Conservation (phyloP, 2,113 vertebrate genomes). For the Upupa epops region DNA sequence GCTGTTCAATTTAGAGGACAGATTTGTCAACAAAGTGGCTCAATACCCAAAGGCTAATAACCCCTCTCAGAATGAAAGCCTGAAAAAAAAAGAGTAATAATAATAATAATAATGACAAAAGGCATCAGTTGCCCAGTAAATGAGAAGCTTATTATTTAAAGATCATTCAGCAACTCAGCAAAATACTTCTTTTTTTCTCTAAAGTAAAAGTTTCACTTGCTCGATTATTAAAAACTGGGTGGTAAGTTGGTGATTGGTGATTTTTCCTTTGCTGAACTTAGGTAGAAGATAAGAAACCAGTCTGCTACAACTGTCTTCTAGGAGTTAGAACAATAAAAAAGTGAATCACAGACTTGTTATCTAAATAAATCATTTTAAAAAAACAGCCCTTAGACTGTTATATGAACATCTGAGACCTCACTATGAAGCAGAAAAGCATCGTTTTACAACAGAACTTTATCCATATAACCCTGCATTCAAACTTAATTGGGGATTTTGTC, state of each 20-base stretch:
- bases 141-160: conserved; percentile 61
- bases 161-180: conserved; percentile 40
- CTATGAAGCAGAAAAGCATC: background rate
- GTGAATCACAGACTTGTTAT: background rate
- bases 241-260: conserved; percentile 50
- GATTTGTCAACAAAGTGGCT: conserved; percentile 69
- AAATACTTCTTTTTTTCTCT: conserved; percentile 46
- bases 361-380: conserved; percentile 40
- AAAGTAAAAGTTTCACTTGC: conserved; percentile 57
- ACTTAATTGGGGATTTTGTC: background rate
- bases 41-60: conserved; percentile 63
- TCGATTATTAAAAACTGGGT: conserved; percentile 40
- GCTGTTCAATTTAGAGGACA: conserved; percentile 58
- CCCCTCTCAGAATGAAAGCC: conserved; percentile 65
- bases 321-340: background rate
- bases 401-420: background rate
- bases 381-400: background rate
- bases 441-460: background rate
- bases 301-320: conserved; percentile 33
- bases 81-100: background rate
- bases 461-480: background rate
- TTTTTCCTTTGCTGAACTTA: conserved; percentile 54
- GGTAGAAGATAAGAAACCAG: conserved; percentile 31
- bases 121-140: background rate
- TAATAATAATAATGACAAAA: background rate